A percentile compares a stretch with the other conserved stretches of the same genome.
phyloP scores from a whole-genome alignment of 2,888 invertebrate genomes.

The Phyllotreta striolata region DNA sequence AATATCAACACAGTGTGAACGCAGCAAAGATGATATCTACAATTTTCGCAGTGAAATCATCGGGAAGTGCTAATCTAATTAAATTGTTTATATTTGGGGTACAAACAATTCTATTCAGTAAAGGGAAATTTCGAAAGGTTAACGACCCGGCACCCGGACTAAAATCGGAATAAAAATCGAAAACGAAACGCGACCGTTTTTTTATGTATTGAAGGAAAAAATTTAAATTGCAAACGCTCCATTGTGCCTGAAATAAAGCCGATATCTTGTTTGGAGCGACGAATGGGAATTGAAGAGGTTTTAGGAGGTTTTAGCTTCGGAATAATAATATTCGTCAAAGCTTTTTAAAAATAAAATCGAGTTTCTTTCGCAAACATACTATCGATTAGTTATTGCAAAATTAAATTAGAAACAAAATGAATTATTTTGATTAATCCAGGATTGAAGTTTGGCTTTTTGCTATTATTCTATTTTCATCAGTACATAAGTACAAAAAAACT shows the following conservation, averaged over 20 bases:
- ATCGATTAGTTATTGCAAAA: too few species aligned
- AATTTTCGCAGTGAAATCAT: background rate
- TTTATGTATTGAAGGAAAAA: conserved; percentile 39
- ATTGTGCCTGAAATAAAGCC: conserved; percentile 53
- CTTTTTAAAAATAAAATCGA: conserved; percentile 19
- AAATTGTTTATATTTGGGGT: too few species aligned
- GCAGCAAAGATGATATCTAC: too few species aligned
- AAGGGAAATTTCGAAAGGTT: too few species aligned
- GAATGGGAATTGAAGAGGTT: conserved; percentile 54
- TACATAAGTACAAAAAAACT: too few species aligned
- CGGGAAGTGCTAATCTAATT: background rate
- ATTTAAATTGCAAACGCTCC: conserved; percentile 55
- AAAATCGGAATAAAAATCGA: conserved; percentile 40
- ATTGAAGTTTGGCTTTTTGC: too few species aligned
- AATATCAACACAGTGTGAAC: too few species aligned
- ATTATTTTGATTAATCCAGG: too few species aligned
- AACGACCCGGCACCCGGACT: conserved; percentile 8
- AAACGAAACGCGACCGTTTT: conserved; percentile 41
- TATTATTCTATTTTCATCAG: too few species aligned
- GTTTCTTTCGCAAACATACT: too few species aligned
- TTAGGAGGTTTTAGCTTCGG: conserved; percentile 17
- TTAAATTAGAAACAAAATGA: too few species aligned
- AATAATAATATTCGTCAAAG: conserved; percentile 13
- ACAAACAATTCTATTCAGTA: too few species aligned
- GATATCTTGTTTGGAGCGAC: conserved; percentile 55